Base-by-base conservation (phyloP, 2,888 invertebrate genomes). In the Synergus laeviventris region DNA sequence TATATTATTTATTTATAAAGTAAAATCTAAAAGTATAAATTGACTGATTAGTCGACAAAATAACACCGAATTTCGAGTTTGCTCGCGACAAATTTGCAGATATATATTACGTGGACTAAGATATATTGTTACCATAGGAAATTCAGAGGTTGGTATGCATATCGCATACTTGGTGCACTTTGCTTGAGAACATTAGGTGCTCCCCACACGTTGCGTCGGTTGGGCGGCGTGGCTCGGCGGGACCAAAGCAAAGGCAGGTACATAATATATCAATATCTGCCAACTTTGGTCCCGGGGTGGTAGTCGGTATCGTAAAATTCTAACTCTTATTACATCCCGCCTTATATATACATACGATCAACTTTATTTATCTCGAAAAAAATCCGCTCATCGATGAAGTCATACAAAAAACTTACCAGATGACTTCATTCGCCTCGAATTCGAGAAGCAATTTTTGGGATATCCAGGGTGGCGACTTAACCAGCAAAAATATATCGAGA, bases 81-180 rank as follows among this genome's bases (percentile, higher is more conserved):
- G 16, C 11, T 2, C 11, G 70, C 70, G 70, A 49, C 70, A 70
- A 49, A 49, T 70, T 70, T 45, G 31, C 24, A 31, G 49, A 21
- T 45, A 70, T 49, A 70, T 70, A 49, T 70, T 31, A 70, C 14
- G 11, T 24, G 31, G 45, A 31, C 18, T 31, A n/a, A 31, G 70
- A 70, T 70, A 70, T 70, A 70, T 49, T 16, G 45, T 31, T 49
- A 45, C 31, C n/a, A n/a, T 49, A 70, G 31, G 31, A 31, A 70
- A 70, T 45, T 70, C 31, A 31, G 45, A 45, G 14, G 70, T 70
- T 45, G 45, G 70, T 49, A 31, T 49, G 45, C 45, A 70, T 70
- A 70, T 49, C 49, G 70, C 49, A 70, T 70, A 70, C 24, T 70
- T 70, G n/a, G n/a, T n/a, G 70, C 70, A 70, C 70, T 49, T 70